Base-by-base conservation (phyloP, 2,888 invertebrate species). In the Nephrotoma appendiculata region DNA sequence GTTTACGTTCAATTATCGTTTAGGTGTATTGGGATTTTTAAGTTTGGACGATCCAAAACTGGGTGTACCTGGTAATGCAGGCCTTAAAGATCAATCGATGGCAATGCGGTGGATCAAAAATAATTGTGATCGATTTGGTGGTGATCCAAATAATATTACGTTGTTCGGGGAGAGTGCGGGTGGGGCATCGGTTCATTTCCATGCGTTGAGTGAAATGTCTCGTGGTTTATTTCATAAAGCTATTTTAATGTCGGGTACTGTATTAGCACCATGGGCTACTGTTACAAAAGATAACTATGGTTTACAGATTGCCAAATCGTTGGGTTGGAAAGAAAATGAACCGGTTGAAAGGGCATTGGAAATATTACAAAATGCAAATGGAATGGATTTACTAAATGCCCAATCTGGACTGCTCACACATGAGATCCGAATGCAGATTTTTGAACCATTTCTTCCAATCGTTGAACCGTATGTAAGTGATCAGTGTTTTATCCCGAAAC, bases 1-100 rank as follows among this genome's bases (percentile, higher is more conserved):
- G 2, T 88, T 89, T 5, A 87, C 88, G 12, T 41, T 88, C 48
- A 89, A 89, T 85, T 88, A 89, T 85, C 87, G 89, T 3, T 84
- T 89, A 6, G 88, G 88, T 19, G 85, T 88, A 5, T 45, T 12
- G 93, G 93, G 93, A 19, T 93, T 93, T 87, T 90, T 93, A 44
- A 91, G 91, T 57, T 89, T 93, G 0, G 90, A 92, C 86, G 93
- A 93, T 87, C 89, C 91, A 6, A 89, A 91, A 2, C 89, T 93
- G 7, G 91, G 91, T 86, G 91, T 93, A 86, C 92, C 93, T 0
- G 93, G 93, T 1, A 93, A 93, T 89, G 84, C 84, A 42, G 84
- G 84, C 43, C 43, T 84, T n/a, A 84, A 84, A 12, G 84, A 84
- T 84, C 84, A 84, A 41, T 4, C 42, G 5, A 84, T 84, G 84